Conservation (phyloP, 2,888 invertebrate species). For the Cephus rjabovi region DNA sequence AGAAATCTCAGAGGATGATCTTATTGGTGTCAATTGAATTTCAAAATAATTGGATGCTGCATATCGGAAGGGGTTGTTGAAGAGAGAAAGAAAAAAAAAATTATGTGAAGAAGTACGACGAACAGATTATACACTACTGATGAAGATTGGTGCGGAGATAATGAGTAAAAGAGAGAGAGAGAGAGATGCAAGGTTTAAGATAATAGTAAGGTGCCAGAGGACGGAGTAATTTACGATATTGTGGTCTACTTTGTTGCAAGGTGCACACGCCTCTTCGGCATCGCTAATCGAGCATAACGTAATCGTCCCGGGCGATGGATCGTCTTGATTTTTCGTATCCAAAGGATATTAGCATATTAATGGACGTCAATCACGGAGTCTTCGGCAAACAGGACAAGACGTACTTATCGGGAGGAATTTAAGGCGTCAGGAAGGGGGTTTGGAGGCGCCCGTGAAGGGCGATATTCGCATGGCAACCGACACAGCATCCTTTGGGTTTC, state of each 20-base stretch:
- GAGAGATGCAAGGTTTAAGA: neutral
- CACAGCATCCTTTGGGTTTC: constrained; percentile 4
- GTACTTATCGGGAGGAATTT: constrained; percentile 13
- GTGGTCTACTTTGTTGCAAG: constrained; percentile 19
- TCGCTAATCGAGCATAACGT: constrained; percentile 42
- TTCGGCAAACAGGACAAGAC: constrained; percentile 35
- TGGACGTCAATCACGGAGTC: constrained; percentile 43
- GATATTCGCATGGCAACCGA: constrained; percentile 41
- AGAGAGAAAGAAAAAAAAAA: neutral
- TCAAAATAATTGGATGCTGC: neutral
- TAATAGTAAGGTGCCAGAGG: too few relatives aligned
- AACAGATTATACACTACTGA: neutral
- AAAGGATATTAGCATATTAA: constrained; percentile 56
- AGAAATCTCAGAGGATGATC: too few relatives aligned
- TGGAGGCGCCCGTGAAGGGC: constrained; percentile 13
- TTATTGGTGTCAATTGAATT: neutral
- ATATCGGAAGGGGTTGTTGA: neutral
- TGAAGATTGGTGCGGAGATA: neutral
- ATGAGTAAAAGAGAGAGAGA: neutral
- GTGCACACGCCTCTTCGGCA: constrained; percentile 1
- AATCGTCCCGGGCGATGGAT: constrained; percentile 36
- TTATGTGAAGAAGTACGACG: neutral
- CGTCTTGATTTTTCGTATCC: constrained; percentile 41
- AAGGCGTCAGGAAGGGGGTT: neutral
- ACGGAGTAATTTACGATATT: constrained; percentile 16